Evolutionary conservation across 1,140 invertebrate genomes (phyloP).

Genomic region (Zaprionus africanus): DNA sequence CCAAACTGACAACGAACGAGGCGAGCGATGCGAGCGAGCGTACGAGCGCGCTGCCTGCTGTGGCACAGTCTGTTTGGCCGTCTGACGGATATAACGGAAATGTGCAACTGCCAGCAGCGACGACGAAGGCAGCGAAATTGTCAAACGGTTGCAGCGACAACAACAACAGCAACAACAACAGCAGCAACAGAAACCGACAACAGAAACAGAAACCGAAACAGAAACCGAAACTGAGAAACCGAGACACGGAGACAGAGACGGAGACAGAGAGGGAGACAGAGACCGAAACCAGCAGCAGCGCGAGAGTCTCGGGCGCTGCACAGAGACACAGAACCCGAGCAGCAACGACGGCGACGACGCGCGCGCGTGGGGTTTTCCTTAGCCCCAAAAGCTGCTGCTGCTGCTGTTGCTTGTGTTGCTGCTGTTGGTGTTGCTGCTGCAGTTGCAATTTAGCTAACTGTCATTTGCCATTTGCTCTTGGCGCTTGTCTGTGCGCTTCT

Average conservation of each 20-base stretch:
- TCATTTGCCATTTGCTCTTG: slow-evolving; percentile 47
- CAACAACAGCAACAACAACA: slow-evolving; percentile 27
- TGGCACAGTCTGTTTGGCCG: slow-evolving; percentile 54
- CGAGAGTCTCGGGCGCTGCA: slow-evolving; percentile 4
- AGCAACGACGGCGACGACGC: slow-evolving; percentile 21
- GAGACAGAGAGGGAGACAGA: slow-evolving; percentile 23
- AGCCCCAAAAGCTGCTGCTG: slow-evolving; percentile 60
- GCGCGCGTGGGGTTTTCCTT: slow-evolving; percentile 62
- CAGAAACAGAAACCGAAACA: slow-evolving; percentile 6
- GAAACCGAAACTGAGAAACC: slow-evolving; percentile 25
- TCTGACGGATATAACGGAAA: slow-evolving; percentile 80
- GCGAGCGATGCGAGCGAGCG: background rate
- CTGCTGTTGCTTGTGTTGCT: slow-evolving; percentile 29
- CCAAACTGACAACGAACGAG: slow-evolving; percentile 1
- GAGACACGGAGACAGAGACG: slow-evolving; percentile 37
- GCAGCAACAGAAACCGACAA: slow-evolving; percentile 23
- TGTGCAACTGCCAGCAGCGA: slow-evolving; percentile 75
- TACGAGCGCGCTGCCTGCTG: slow-evolving; percentile 21
- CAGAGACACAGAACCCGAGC: slow-evolving; percentile 51
- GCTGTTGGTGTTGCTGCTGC: slow-evolving; percentile 9
- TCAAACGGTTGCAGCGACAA: slow-evolving; percentile 56
- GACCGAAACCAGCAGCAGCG: slow-evolving; percentile 11
- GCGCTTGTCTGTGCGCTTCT: slow-evolving; percentile 53
- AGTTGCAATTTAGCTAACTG: slow-evolving; percentile 44
- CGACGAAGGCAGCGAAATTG: slow-evolving; percentile 64